A percentile compares a stretch with the other conserved stretches of the same genome.
These are phyloP conservation scores for Otolemur garnettii DNA, from an alignment of 2,113 vertebrate species.

Conservation along the genomic window DNA sequence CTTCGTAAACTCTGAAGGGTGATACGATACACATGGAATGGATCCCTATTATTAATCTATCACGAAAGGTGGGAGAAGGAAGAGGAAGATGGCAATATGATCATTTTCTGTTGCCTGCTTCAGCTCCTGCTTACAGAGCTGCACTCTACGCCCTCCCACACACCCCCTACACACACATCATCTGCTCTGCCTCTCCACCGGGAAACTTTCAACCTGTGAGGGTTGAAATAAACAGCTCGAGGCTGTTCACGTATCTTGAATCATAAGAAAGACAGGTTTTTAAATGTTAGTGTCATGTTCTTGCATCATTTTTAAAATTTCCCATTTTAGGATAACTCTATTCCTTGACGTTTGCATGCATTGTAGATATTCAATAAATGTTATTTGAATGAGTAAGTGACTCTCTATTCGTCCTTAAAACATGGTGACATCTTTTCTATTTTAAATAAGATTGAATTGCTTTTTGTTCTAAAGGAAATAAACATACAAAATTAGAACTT, in stretches of 20 bases:
- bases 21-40: constrained; percentile 79
- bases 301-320: constrained; percentile 42
- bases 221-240: constrained; percentile 68
- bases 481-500: constrained; percentile 60
- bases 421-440: constrained; percentile 2
- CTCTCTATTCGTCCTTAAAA: constrained; percentile 55
- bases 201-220: constrained; percentile 50
- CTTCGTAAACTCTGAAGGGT: constrained; percentile 75
- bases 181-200: constrained; percentile 54
- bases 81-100: constrained; percentile 63
- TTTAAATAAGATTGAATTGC: constrained; percentile 70
- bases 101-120: constrained; percentile 61
- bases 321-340: constrained; percentile 61
- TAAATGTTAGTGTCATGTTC: constrained; percentile 36
- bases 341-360: constrained; percentile 17
- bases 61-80: constrained; percentile 65
- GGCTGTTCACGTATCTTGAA: constrained; percentile 11
- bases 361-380: constrained; percentile 60
- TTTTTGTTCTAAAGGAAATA: constrained; percentile 71
- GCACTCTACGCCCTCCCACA: constrained; percentile 67
- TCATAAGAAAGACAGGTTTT: constrained; percentile 57
- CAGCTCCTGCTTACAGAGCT: constrained; percentile 66
- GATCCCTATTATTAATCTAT: constrained; percentile 80
- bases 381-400: constrained; percentile 65
- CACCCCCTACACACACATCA: constrained; percentile 71